phyloP scores from a whole-genome alignment of 2,797 vertebrate genomes.

The Geotria australis region DNA sequence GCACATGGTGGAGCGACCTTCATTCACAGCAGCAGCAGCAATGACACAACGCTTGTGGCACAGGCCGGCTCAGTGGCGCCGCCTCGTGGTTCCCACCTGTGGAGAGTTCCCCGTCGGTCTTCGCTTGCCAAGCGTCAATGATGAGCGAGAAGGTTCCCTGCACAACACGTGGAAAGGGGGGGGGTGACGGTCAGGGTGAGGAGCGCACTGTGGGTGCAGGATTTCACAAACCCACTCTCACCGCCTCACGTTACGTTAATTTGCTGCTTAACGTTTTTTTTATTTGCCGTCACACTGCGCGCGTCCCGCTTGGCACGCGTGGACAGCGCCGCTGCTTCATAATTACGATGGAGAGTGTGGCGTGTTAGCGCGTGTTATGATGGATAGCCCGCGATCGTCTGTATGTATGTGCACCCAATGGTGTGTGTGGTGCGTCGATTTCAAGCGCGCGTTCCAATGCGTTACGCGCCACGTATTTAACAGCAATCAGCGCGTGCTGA shows the following conservation, averaged over 20 bases:
- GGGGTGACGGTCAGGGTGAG: not conserved
- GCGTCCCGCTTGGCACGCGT: too few species aligned
- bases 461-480: too few species aligned
- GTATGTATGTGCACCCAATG: not conserved
- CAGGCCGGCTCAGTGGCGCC: not conserved
- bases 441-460: too few species aligned
- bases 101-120: slow-evolving; percentile 20
- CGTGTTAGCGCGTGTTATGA: not conserved
- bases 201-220: not conserved
- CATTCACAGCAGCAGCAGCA: too few species aligned
- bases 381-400: not conserved
- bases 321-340: too few species aligned
- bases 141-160: slow-evolving; percentile 43
- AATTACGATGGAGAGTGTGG: not conserved
- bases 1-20: too few species aligned
- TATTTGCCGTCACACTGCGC: slow-evolving; percentile 6
- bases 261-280: slow-evolving; percentile 6
- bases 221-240: not conserved
- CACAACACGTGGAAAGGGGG: not conserved
- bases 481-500: too few species aligned
- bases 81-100: slow-evolving; percentile 16
- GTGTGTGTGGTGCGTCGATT: too few species aligned
- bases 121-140: slow-evolving; percentile 36
- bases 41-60: too few species aligned
- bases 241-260: slow-evolving; percentile 7